Conservation (phyloP, 2,888 invertebrate genomes). For the Eristalis tenax region DNA sequence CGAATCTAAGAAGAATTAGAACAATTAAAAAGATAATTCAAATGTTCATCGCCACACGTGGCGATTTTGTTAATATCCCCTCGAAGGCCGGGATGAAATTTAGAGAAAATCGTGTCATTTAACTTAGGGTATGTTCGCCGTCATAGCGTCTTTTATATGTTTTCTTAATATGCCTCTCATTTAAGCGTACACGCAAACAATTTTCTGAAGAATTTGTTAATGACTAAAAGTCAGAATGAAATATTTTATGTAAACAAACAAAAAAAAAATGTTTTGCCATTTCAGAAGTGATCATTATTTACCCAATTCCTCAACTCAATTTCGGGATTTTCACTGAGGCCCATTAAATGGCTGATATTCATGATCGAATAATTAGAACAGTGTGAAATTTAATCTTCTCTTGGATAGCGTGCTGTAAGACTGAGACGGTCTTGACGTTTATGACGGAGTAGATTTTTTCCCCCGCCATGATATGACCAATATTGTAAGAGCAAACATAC, state of each 20-base stretch:
- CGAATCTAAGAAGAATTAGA: not conserved
- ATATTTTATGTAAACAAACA: slow-evolving; percentile 37
- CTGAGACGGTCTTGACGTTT: not conserved
- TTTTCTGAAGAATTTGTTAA: slow-evolving; percentile 17
- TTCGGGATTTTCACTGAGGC: slow-evolving; percentile 11
- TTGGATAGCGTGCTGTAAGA: not conserved
- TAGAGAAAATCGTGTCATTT: slow-evolving; percentile 3
- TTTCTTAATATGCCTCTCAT: not conserved
- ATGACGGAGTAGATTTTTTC: not conserved
- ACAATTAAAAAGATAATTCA: not conserved
- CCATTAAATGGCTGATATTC: slow-evolving; percentile 39
- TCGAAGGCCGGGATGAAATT: not conserved
- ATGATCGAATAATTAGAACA: slow-evolving; percentile 48
- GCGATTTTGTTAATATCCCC: not conserved
- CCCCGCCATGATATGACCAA: not conserved
- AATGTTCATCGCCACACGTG: not conserved
- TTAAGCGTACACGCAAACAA: not conserved
- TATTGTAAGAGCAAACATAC: not conserved
- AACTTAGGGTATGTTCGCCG: not conserved
- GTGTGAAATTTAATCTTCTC: slow-evolving; percentile 34
- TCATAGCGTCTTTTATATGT: not conserved
- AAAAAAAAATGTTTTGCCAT: slow-evolving; percentile 12
- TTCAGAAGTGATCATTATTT: slow-evolving; percentile 37
- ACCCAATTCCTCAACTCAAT: slow-evolving; percentile 15
- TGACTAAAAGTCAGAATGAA: slow-evolving; percentile 14